Base-by-base conservation (phyloP, 2,888 invertebrate species). In the Amphiduros pacificus region DNA sequence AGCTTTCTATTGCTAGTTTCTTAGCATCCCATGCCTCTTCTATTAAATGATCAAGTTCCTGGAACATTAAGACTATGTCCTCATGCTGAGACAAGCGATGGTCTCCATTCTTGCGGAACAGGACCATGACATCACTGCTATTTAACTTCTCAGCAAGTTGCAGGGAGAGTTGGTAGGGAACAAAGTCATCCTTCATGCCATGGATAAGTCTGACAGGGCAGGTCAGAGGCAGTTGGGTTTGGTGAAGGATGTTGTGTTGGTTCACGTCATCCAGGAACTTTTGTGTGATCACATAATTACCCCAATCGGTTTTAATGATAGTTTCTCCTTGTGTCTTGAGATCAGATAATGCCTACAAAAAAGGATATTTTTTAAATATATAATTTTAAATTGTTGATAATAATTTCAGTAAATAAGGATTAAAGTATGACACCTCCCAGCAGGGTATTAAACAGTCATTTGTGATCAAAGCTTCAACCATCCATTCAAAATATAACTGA, bases 151-250 rank as follows among this genome's bases (percentile, higher is more conserved):
- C 32, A 2, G 64, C 61, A 14, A 68, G 28, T 14, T 57, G 28
- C 22, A 64, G n/a, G 22, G 69, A 54, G 24, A 59, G n/a, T 5
- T 57, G 40, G 54, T 60, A 64, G 1, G 69, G 66, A 14, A 69
- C 66, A 14, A 29, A 28, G 29, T 41, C 51, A 40, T 69, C 69
- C 11, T 31, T 11, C 61, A 69, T 63, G 2, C 69, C 69, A 40
- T 69, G 69, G 5, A 69, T 32, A 22, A 69, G 57, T 2, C 63
- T 52, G 2, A 68, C 61, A 1, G 68, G 66, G 40, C 68, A 64
- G n/a, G 9, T 53, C 36, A 67, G 14, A 9, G 60, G 50, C 4
- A 67, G 27, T 1, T 14, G 1, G 5, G 17, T 17, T 3, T 20
- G 5, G 1, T 36, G 6, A 5, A 66, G 59, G 2, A 58, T 14